These are phyloP conservation scores for Delia radicum DNA, from an alignment of 1,140 invertebrate species.

Conservation along the genomic window DNA sequence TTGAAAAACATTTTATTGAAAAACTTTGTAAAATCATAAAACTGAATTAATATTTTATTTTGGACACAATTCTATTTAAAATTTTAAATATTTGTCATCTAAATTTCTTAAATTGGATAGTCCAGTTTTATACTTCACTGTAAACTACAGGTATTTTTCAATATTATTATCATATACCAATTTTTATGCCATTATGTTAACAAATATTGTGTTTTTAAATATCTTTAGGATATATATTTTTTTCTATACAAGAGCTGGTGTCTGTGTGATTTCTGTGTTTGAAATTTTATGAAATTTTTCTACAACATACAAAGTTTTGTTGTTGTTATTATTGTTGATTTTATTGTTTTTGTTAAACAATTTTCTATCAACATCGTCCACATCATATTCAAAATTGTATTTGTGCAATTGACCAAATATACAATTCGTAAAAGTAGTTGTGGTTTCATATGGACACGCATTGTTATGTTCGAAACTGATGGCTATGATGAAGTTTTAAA, in stretches of 20 bases:
- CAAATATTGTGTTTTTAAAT: too few species aligned
- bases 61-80: too few species aligned
- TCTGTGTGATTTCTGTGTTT: constrained; percentile 13
- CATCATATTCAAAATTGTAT: neutral
- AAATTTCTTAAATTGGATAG: too few species aligned
- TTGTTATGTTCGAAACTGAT: neutral
- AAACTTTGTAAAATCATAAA: too few species aligned
- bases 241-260: neutral
- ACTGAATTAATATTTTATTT: too few species aligned
- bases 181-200: too few species aligned
- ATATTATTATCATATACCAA: too few species aligned
- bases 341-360: neutral
- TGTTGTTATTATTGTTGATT: constrained; percentile 7
- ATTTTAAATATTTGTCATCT: too few species aligned
- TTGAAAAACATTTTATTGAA: too few species aligned
- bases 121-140: too few species aligned
- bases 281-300: neutral
- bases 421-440: constrained; percentile 12
- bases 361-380: neutral
- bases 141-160: too few species aligned
- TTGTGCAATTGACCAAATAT: constrained; percentile 4
- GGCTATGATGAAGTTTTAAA: neutral
- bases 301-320: constrained; percentile 1
- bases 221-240: too few species aligned
- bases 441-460: constrained; percentile 10